Evolutionary conservation across 2,888 invertebrate genomes (phyloP).

Genomic region (Amorpha juglandis): DNA sequence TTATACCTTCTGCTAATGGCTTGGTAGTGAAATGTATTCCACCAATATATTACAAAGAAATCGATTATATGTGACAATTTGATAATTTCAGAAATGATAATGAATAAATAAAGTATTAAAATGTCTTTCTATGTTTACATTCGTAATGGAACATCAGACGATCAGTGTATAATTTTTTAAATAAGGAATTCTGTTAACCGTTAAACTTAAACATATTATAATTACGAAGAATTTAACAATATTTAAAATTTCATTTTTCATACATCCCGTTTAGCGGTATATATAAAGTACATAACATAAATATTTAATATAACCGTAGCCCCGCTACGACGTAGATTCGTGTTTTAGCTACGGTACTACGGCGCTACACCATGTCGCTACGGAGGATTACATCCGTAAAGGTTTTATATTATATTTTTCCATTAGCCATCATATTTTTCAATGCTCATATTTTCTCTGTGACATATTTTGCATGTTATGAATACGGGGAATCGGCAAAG

Average conservation of each 20-base stretch:
- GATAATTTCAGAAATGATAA: too few species aligned
- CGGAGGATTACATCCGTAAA: slow-evolving; percentile 36
- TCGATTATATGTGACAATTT: too few species aligned
- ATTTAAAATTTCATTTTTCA: not conserved
- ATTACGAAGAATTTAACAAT: not conserved
- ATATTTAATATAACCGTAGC: not conserved
- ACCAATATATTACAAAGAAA: too few species aligned
- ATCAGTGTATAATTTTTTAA: too few species aligned
- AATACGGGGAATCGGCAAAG: not conserved
- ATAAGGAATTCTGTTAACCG: too few species aligned
- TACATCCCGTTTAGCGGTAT: not conserved
- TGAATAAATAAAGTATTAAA: too few species aligned
- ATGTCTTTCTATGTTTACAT: too few species aligned
- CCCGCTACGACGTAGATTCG: slow-evolving; percentile 40
- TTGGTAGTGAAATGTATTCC: too few species aligned
- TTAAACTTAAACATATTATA: not conserved
- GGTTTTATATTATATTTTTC: slow-evolving; percentile 38
- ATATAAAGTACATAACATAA: not conserved
- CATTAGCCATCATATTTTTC: slow-evolving; percentile 34
- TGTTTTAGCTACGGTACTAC: slow-evolving; percentile 37
- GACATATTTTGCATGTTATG: slow-evolving; percentile 13
- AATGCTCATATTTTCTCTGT: slow-evolving; percentile 33
- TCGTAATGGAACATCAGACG: too few species aligned
- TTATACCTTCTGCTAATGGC: too few species aligned
- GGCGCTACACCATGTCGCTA: slow-evolving; percentile 31